These are phyloP conservation scores for Condylura cristata DNA, from an alignment of 2,113 vertebrate species.

Conservation along the genomic window DNA sequence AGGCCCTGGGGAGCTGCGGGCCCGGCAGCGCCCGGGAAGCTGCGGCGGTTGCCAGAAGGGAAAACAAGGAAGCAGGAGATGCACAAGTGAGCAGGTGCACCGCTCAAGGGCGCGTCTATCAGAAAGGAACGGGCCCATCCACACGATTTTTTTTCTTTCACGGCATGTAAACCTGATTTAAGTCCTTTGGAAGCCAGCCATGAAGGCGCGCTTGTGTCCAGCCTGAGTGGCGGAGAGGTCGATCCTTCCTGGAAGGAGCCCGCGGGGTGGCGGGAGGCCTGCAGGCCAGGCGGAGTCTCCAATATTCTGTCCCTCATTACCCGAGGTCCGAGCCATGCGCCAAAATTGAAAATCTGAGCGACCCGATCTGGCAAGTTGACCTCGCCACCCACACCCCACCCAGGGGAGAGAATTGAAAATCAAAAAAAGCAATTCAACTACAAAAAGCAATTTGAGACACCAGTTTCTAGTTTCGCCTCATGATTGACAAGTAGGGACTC, in stretches of 20 bases:
- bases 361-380: background rate
- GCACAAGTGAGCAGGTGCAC: background rate
- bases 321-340: background rate
- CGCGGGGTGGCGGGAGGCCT: background rate
- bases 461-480: slow-evolving; percentile 27
- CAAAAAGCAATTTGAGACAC: slow-evolving; percentile 53
- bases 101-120: background rate
- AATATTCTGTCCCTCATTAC: background rate
- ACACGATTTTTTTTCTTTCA: background rate
- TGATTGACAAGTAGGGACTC: slow-evolving; percentile 30
- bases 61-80: background rate
- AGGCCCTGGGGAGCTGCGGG: too few relatives aligned
- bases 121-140: background rate
- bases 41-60: too few relatives aligned
- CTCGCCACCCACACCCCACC: background rate
- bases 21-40: too few relatives aligned
- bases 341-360: slow-evolving; percentile 51
- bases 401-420: slow-evolving; percentile 39
- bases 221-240: background rate
- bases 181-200: background rate
- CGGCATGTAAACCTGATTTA: background rate
- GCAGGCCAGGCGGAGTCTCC: background rate
- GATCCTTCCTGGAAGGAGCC: background rate
- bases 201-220: background rate
- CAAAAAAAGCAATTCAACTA: slow-evolving; percentile 22